Conservation (phyloP, 2,113 vertebrate genomes). For the Siniperca chuatsi region DNA sequence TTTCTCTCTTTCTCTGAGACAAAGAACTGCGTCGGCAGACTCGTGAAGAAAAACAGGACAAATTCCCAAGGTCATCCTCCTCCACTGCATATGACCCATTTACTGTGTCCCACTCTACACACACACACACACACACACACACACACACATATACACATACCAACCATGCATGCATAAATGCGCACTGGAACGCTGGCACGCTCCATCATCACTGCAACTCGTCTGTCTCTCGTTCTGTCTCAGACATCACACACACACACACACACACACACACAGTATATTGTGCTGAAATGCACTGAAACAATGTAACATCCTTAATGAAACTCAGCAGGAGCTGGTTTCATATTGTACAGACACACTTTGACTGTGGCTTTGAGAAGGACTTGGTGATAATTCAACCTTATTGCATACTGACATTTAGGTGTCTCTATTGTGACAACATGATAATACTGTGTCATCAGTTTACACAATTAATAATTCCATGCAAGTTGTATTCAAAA, state of each 20-base stretch:
- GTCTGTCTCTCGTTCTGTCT: conserved; percentile 9
- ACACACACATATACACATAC: neutral
- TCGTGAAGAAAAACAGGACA: conserved; percentile 74
- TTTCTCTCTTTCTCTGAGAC: conserved; percentile 34
- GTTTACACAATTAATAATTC: neutral
- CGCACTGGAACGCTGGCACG: conserved; percentile 7
- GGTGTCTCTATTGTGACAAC: neutral
- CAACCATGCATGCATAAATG: conserved; percentile 61
- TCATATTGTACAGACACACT: conserved; percentile 5
- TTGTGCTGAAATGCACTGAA: conserved; percentile 29
- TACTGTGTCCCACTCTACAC: conserved; percentile 62
- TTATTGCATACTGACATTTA: neutral
- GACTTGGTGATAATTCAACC: neutral
- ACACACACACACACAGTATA: conserved; percentile 3
- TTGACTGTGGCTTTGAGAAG: neutral
- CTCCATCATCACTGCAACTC: conserved; percentile 38
- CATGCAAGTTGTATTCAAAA: too few relatives aligned
- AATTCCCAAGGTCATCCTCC: conserved; percentile 79
- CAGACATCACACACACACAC: neutral
- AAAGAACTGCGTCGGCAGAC: conserved; percentile 59
- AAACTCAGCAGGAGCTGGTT: conserved; percentile 25
- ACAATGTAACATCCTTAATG: conserved; percentile 32
- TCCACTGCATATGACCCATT: conserved; percentile 79
- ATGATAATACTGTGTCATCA: neutral
- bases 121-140: conserved; percentile 19